Base-by-base conservation (phyloP, 2,797 vertebrate genomes). In the Esox masquinongy region DNA sequence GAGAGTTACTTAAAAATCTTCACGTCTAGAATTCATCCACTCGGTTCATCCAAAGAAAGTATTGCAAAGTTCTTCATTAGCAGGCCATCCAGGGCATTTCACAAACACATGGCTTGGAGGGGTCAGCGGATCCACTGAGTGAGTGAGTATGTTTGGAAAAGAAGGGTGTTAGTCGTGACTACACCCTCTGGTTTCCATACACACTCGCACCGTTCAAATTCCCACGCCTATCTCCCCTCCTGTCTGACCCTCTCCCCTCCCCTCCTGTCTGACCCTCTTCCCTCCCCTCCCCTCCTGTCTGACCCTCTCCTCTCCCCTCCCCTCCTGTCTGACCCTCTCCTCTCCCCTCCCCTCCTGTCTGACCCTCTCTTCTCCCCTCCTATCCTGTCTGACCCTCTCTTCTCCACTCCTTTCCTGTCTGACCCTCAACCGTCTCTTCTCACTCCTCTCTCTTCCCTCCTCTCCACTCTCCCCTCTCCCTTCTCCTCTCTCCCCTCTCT, bases 151-250 rank as follows among this genome's bases (percentile, higher is more conserved):
- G 84, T 47, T 47, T 47, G 43, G 43, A 47, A 11, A 47, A 47
- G 43, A 47, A 47, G 43, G 43, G 43, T 84, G 86, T 84, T 88
- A 88, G 87, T 86, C 79, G 68, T 59, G 77, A 80, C 82, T 80
- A 85, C 86, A 80, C 86, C 89, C 85, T 88, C 80, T 78, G 82
- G 83, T 84, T 89, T 92, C 83, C 90, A 36, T 49, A 63, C 83
- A 73, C 47, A 26, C 51, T 79, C 4, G 64, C 72, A 75, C 76
- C 71, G 71, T 77, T 81, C 81, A 79, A 77, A 64, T 83, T 83
- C 73, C 61, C 56, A 71, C 81, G 78, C 74, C 26, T 47, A n/a
- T 29, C 72, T 59, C 59, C 17, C 56, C 26, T 31, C 31, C 63
- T 66, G 26, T 66, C 56, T 14, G 2, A 11, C 43, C 12, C 43